Evolutionary conservation across 2,113 vertebrate genomes (phyloP).

Genomic region (Nibea albiflora): DNA sequence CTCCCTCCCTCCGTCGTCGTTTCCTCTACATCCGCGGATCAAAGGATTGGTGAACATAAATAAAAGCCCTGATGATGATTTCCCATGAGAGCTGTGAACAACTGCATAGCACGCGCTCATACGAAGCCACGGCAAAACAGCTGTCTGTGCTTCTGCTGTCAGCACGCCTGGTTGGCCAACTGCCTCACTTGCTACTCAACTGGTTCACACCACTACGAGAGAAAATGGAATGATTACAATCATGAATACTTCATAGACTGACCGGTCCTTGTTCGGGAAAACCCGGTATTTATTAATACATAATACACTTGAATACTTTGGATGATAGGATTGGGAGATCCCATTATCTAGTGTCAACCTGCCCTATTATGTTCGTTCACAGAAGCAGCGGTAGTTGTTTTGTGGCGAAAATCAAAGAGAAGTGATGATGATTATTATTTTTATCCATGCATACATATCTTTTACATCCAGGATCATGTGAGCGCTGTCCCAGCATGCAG

Average conservation of each 20-base stretch:
- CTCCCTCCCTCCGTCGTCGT: slow-evolving; percentile 30
- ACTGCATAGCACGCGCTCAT: slow-evolving; percentile 63
- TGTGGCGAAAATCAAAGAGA: slow-evolving; percentile 1
- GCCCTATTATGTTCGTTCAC: neutral
- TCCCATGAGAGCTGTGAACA: slow-evolving; percentile 71
- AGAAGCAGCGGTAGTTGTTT: slow-evolving; percentile 12
- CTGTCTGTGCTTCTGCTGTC: slow-evolving; percentile 68
- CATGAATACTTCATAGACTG: slow-evolving; percentile 41
- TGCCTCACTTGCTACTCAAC: slow-evolving; percentile 34
- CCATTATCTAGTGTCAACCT: slow-evolving; percentile 18
- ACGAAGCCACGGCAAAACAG: slow-evolving; percentile 59
- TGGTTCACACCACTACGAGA: slow-evolving; percentile 24
- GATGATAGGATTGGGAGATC: slow-evolving; percentile 35
- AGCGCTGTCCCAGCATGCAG: slow-evolving; percentile 27
- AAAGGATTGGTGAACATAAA: slow-evolving; percentile 63
- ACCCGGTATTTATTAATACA: slow-evolving; percentile 14
- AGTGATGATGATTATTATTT: slow-evolving; percentile 16
- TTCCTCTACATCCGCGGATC: slow-evolving; percentile 49
- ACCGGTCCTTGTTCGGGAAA: slow-evolving; percentile 14
- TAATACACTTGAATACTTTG: slow-evolving; percentile 3
- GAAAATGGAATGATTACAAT: slow-evolving; percentile 16
- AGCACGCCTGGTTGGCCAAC: slow-evolving; percentile 42
- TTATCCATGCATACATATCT: slow-evolving; percentile 16
- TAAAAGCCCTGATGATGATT: slow-evolving; percentile 73
- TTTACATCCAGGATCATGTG: slow-evolving; percentile 16